phyloP scores from a whole-genome alignment of 2,113 vertebrate genomes.

The Limanda limanda region DNA sequence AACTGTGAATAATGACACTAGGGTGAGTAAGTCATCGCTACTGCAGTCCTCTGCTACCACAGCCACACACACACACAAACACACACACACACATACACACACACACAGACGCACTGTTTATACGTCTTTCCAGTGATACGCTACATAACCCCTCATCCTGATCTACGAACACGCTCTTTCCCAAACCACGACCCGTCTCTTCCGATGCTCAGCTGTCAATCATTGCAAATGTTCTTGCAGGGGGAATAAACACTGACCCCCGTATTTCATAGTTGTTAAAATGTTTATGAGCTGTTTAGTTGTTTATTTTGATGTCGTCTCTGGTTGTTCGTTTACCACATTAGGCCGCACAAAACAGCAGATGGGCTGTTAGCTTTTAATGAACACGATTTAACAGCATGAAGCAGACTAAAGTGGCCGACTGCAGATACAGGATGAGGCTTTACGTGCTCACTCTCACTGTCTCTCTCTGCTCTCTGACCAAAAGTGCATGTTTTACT shows the following conservation, averaged over 20 bases:
- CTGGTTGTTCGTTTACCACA: slow-evolving; percentile 22
- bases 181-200: slow-evolving; percentile 38
- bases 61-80: slow-evolving; percentile 32
- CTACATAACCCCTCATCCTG: slow-evolving; percentile 53
- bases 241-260: slow-evolving; percentile 21
- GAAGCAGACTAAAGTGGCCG: slow-evolving; percentile 11
- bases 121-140: slow-evolving; percentile 54
- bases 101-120: slow-evolving; percentile 27
- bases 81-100: slow-evolving; percentile 27
- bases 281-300: slow-evolving; percentile 30
- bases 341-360: slow-evolving; percentile 1
- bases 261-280: slow-evolving; percentile 32
- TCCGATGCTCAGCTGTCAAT: slow-evolving; percentile 55
- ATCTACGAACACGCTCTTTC: slow-evolving; percentile 51
- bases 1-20: slow-evolving; percentile 74
- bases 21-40: slow-evolving; percentile 62
- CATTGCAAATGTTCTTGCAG: slow-evolving; percentile 34
- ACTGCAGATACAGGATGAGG: neutral
- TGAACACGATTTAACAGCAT: slow-evolving; percentile 16
- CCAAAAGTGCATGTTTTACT: slow-evolving; percentile 23
- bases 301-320: slow-evolving; percentile 31
- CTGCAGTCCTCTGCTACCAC: slow-evolving; percentile 21
- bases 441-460: neutral
- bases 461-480: slow-evolving; percentile 1
- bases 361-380: slow-evolving; percentile 47